Evolutionary conservation across 2,113 vertebrate species (phyloP), one percentile per base, ranked within the genome.

Genomic region (Monarcha castaneiventris): DNA sequence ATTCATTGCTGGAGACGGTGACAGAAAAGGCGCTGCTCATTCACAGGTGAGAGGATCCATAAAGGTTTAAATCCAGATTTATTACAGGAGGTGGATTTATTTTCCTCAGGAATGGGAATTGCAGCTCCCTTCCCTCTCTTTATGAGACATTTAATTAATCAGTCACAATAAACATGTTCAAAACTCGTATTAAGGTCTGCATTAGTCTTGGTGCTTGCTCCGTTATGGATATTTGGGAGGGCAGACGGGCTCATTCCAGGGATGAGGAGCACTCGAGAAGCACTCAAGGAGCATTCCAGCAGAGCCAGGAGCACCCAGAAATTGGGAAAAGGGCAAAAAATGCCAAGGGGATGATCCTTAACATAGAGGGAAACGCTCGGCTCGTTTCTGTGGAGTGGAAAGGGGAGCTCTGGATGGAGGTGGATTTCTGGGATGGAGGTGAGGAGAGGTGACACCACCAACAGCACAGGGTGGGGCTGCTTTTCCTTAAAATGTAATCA

Each of bases 71-170:
- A 75, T 52, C 8, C 48, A 79, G 87, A 93, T 96, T 91, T 84
- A 87, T 93, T 63, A 2, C 48, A 30, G 82, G 52, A 54, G 90
- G 52, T 44, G 78, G 90, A 75, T 79, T 87, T 78, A 44, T 84
- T 85, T 71, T 87, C 66, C 77, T 78, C 66, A 4, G 87, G 72
- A 84, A 22, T 13, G 16, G 69, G 66, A 62, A 72, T 44, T 64
- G 82, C 43, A 33, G 74, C 69, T 64, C 66, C 75, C 61, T 55
- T 33, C 69, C 35, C 49, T 44, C 21, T 59, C 56, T 81, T 94
- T 74, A 94, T n/a, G 87, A 94, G 84, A 20, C 11, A 1, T 82
- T 95, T 89, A 89, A 91, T 97, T 94, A 82, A 84, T 95, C 74
- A 78, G 56, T 54, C 81, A 13, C 73, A 52, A 72, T 39, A 75